A percentile compares a stretch with the other conserved stretches of the same genome.
phyloP scores from a whole-genome alignment of 2,113 vertebrate genomes.

The Xenotilapia caudafasciata region DNA sequence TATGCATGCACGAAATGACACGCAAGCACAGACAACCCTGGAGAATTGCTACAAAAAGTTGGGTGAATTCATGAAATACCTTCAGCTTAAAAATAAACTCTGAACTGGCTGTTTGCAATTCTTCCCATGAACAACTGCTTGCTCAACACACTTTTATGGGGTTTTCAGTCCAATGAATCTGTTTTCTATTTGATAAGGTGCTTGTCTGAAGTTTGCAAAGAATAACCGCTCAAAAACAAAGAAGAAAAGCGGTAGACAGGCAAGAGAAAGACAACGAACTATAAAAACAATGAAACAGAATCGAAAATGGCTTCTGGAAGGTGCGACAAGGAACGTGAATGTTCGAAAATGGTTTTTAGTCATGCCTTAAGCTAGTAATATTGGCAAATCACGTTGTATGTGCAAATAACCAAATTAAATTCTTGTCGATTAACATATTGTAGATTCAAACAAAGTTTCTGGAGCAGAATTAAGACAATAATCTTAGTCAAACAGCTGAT shows the following conservation, averaged over 20 bases:
- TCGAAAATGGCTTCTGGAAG: background rate
- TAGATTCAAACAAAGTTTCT: background rate
- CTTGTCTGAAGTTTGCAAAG: background rate
- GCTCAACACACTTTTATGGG: background rate
- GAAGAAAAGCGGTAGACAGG: background rate
- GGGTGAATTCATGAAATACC: conserved; percentile 19
- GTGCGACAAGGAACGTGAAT: background rate
- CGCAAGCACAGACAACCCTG: background rate
- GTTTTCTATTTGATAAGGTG: conserved; percentile 10
- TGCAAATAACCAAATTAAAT: conserved; percentile 12
- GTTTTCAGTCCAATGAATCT: background rate
- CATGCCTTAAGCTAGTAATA: background rate
- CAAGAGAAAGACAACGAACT: background rate
- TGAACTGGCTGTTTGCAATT: conserved; percentile 1
- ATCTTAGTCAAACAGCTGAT: background rate
- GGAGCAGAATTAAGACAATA: background rate
- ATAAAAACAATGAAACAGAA: background rate
- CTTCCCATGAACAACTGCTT: conserved; percentile 1
- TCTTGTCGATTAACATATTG: background rate
- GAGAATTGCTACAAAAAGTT: conserved; percentile 15
- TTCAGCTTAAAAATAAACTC: conserved; percentile 25
- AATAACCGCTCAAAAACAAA: background rate
- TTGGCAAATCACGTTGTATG: background rate
- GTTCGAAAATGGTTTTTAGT: background rate
- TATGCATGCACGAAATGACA: background rate